Base-by-base conservation (phyloP, 1,140 invertebrate species). In the Drosophila pectinifera region DNA sequence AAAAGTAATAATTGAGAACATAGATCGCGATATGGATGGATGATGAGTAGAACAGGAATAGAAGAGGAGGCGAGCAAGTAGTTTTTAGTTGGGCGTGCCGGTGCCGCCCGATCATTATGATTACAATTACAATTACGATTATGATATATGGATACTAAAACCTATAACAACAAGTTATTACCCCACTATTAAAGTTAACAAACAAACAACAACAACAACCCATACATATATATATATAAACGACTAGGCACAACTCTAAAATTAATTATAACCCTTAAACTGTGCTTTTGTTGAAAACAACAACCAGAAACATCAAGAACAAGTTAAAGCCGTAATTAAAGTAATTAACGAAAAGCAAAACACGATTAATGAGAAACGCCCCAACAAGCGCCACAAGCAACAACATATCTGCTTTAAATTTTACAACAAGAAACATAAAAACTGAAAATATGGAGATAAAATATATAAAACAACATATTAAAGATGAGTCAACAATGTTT, bases 341-440 rank as follows among this genome's bases (percentile, higher is more conserved):
- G 49, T 58, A 45, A 46, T 46, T 64, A 59, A 55, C 26, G 45
- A 26, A 62, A 65, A 73, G 59, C 31, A 65, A 68, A 54, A 34
- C 54, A 34, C 36, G 36, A 65, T 65, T 46, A 22, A 59, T 31
- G 28, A 65, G 54, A 46, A 64, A 49, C 70, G 78, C 70, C 74
- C 74, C 72, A 88, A 88, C 67, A 88, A 88, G 84, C 84, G 84
- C 84, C 84, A 88, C 84, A 88, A 88, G 83, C 84, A 90, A 88
- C 76, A 84, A 89, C 84, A 89, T 89, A 89, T 89, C 84, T 89
- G 84, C 84, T 89, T 90, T 89, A 84, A 84, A 84, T 78, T 80
- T 80, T 74, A 78, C 67, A 89, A 77, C 63, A 72, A 70, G 22
- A 59, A 79, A 56, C 53, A 43, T 13, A 61, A 43, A 65, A 68